Evolutionary conservation across 2,113 vertebrate genomes (phyloP).

Genomic region (Lepidiolamprologus cunningtoni): DNA sequence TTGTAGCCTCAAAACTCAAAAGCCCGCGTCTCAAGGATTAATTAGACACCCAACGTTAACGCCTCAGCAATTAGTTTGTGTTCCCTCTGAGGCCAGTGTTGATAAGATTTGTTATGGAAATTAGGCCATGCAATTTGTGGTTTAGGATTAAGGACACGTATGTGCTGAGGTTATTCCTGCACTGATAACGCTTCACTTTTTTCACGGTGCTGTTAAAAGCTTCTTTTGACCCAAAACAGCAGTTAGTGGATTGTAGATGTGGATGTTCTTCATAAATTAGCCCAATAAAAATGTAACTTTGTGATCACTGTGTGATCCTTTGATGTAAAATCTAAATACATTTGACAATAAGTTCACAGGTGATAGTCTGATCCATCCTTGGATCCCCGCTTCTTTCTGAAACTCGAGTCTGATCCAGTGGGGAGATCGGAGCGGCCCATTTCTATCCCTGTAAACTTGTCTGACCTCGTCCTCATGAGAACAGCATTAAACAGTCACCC

Average conservation of each 20-base stretch:
- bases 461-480: constrained; percentile 11
- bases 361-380: background rate
- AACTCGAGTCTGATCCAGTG: background rate
- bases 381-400: background rate
- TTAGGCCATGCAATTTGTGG: constrained; percentile 50
- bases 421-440: background rate
- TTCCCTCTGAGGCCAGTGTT: constrained; percentile 40
- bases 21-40: constrained; percentile 23
- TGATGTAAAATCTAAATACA: background rate
- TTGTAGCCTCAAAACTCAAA: constrained; percentile 9
- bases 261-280: background rate
- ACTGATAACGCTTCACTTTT: background rate
- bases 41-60: constrained; percentile 42
- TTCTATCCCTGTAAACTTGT: constrained; percentile 2
- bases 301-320: background rate
- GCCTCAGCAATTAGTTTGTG: constrained; percentile 46
- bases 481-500: constrained; percentile 6
- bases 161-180: background rate
- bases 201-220: background rate
- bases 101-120: constrained; percentile 44
- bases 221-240: background rate
- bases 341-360: background rate
- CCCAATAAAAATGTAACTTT: background rate
- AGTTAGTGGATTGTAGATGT: background rate
- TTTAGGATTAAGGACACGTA: background rate